Percentiles rank a stretch among this genome's conserved stretches.
Evolutionary conservation across 2,797 vertebrate genomes (phyloP).

Genomic region (Myripristis jacobus): DNA sequence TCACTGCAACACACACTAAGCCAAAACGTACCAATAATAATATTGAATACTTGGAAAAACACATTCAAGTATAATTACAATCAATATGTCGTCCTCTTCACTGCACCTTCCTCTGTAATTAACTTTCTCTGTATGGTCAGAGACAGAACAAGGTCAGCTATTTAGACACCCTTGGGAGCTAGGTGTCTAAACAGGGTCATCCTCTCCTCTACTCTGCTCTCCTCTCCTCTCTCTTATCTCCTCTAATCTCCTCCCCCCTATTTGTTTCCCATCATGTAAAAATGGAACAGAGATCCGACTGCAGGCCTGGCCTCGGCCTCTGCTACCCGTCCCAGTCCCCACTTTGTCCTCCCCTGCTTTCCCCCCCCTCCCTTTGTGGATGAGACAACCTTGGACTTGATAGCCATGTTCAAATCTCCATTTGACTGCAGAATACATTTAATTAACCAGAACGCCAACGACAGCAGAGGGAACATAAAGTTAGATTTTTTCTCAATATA

Average conservation of each 20-base stretch:
- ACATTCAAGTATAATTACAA: background rate
- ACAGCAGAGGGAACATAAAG: background rate
- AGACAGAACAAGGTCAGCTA: conserved; percentile 51
- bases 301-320: background rate
- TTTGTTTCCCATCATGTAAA: background rate
- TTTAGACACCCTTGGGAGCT: conserved; percentile 25
- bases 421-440: background rate
- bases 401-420: background rate
- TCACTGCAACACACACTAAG: background rate
- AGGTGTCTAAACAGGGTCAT: conserved; percentile 39
- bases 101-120: conserved; percentile 26
- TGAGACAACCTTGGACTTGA: background rate
- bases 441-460: background rate
- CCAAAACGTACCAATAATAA: background rate
- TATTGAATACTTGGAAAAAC: conserved; percentile 3
- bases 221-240: too few relatives aligned
- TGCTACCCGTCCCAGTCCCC: background rate
- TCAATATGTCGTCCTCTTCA: background rate
- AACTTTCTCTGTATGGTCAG: conserved; percentile 22
- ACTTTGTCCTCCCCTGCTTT: background rate
- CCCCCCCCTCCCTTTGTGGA: background rate
- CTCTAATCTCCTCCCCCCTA: too few relatives aligned
- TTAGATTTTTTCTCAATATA: background rate
- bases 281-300: background rate
- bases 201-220: conserved; percentile 12